These are phyloP conservation scores for Gryllus longicercus DNA, from an alignment of 2,888 invertebrate genomes.

Conservation along the genomic window DNA sequence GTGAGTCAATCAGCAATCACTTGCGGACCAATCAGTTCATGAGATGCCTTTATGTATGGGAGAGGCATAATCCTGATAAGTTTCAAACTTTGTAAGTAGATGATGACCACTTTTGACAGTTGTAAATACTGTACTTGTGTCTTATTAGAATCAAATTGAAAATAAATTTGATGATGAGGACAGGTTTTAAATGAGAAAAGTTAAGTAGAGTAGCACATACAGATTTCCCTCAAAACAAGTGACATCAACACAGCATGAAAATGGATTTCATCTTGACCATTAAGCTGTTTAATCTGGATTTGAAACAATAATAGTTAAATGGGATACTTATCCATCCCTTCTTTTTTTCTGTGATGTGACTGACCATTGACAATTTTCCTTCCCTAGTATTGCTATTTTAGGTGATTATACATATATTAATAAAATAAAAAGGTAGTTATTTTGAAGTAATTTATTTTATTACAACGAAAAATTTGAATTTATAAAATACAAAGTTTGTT, in stretches of 20 bases:
- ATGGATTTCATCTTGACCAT: background rate
- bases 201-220: background rate
- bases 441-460: too few relatives aligned
- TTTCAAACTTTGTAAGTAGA: background rate
- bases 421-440: too few relatives aligned
- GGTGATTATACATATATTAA: too few relatives aligned
- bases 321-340: too few relatives aligned
- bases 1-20: constrained; percentile 5
- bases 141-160: background rate
- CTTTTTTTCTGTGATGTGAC: too few relatives aligned
- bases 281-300: too few relatives aligned
- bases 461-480: too few relatives aligned
- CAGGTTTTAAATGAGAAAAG: background rate
- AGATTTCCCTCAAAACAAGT: background rate
- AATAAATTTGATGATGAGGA: background rate
- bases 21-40: constrained; percentile 27
- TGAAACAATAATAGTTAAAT: too few relatives aligned
- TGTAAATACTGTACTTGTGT: background rate
- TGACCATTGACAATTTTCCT: too few relatives aligned
- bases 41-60: constrained; percentile 26
- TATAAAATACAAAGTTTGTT: too few relatives aligned
- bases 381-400: too few relatives aligned
- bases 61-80: constrained; percentile 4
- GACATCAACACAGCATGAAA: background rate
- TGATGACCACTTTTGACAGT: constrained; percentile 18